Evolutionary conservation across 1,140 invertebrate species (phyloP), one percentile per base, ranked within the genome.

Genomic region (Pseudomyrmex cubaensis): DNA sequence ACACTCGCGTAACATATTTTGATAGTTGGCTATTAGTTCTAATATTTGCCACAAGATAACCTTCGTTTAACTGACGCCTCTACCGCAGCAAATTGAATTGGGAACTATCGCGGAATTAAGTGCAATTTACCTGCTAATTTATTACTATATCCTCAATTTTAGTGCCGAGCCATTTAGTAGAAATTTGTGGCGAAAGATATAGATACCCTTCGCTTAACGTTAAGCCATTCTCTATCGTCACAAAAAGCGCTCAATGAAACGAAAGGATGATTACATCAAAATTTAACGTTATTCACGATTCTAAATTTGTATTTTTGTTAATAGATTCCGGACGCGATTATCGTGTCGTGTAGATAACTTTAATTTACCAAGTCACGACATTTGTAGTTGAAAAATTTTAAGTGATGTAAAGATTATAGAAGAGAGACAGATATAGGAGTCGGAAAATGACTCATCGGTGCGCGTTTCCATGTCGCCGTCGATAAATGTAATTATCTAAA

Each of bases 101-200:
- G 76, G 2, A 80, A 59, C 66, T 72, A 80, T 80, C 54, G 22
- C 4, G 44, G 54, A 80, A 80, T 80, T 80, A 80, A 70, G 66
- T 80, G 76, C 76, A 54, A 59, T 80, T 70, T 80, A 72, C 44
- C 52, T 52, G 52, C 46, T 80, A 72, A 80, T 80, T 80, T 80
- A 80, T n/a, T 15, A n/a, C 56, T 77, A 35, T n/a, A 56, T 77
- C 35, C 46, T n/a, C 44, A n/a, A 78, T 70, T 70, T 72, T 80
- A 70, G 12, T n/a, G 48, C 13, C 64, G 2, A 76, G 20, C 15
- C 7, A 57, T 69, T 48, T 15, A 52, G 52, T 8, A 4, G 48
- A 25, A 54, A 52, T 54, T n/a, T 15, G 54, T 44, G 54, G 20
- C 1, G 15, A 72, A 61, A 78, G n/a, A 48, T 59, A 12, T 3